Base-by-base conservation (phyloP, 1,140 invertebrate species). In the Diachasma alloeum region DNA sequence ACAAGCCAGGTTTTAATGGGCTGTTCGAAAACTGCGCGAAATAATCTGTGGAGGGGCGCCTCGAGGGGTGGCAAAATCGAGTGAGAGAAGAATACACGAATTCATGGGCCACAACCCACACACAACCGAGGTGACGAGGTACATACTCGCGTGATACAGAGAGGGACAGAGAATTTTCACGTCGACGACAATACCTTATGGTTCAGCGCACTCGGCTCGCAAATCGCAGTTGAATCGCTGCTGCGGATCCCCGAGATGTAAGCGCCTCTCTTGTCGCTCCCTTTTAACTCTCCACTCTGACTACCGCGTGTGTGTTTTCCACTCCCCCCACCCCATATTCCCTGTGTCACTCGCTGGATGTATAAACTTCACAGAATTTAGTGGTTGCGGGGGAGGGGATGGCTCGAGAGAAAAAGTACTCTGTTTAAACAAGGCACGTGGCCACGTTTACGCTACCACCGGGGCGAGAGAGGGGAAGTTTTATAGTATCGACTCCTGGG, bases 351-450 rank as follows among this genome's bases (percentile, higher is more conserved):
- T 67, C 22, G n/a, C 39, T 17, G n/a, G 31, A 37, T 74, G 56
- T 76, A 76, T 70, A 76, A 70, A 37, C 31, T 53, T 26, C 70
- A 19, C 68, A 63, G 36, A 59, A 10, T 26, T 4, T 26, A 1
- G 8, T 1, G 59, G 15, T 8, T 31, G 26, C 8, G 24, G 59
- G 4, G 11, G 19, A 26, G 76, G 24, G 46, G 3, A 11, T 8
- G 53, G 15, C n/a, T 44, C 37, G 17, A 37, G 48, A 17, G 31
- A 37, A 68, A 68, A 68, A 68, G 13, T 39, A 36, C 74, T 81
- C 76, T 84, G 85, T 88, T 88, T 88, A 87, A 88, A 88, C 84
- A 86, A 83, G 86, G 81, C 87, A 87, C 87, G 86, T 88, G 87
- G 83, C 86, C 68, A 72, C 85, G 85, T 87, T 88, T 88, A 88